Conservation (phyloP, 2,888 invertebrate species). For the Epicampocera succincta region DNA sequence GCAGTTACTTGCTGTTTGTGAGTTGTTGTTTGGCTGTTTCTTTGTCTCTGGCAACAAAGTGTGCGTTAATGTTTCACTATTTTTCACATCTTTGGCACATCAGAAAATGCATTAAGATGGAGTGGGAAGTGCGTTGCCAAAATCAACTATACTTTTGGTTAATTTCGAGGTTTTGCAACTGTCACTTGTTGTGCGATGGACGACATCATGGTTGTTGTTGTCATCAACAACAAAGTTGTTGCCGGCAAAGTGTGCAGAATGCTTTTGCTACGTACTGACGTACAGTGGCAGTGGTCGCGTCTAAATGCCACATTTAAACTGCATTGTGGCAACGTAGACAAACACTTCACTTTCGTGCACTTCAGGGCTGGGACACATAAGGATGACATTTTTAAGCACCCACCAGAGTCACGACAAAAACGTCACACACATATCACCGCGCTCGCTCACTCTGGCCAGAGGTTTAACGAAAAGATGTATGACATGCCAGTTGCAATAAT, state of each 20-base stretch:
- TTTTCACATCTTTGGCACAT: constrained; percentile 18
- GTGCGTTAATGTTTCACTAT: constrained; percentile 10
- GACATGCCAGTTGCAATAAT: constrained; percentile 67
- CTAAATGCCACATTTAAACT: constrained; percentile 65
- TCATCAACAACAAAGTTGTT: constrained; percentile 37
- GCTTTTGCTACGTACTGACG: constrained; percentile 16
- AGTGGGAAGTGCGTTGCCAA: constrained; percentile 64
- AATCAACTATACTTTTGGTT: constrained; percentile 78
- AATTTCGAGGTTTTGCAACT: constrained; percentile 79
- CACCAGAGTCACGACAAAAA: constrained; percentile 23
- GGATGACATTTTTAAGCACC: constrained; percentile 55
- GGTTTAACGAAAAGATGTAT: constrained; percentile 38
- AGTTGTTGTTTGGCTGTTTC: constrained; percentile 1
- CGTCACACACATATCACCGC: constrained; percentile 4
- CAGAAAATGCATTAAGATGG: not conserved
- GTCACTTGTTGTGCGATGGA: constrained; percentile 75
- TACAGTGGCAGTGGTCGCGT: constrained; percentile 63
- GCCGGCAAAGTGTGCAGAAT: constrained; percentile 1
- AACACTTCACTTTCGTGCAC: constrained; percentile 75
- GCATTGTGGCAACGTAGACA: constrained; percentile 72
- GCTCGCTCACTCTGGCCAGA: not conserved
- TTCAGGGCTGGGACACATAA: constrained; percentile 36
- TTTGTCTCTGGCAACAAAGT: not conserved
- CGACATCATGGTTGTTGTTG: constrained; percentile 19
- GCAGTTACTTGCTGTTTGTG: constrained; percentile 34